Evolutionary conservation across 1,140 invertebrate genomes (phyloP), one percentile per base, ranked within the genome.

Genomic region (Diabrotica undecimpunctata): DNA sequence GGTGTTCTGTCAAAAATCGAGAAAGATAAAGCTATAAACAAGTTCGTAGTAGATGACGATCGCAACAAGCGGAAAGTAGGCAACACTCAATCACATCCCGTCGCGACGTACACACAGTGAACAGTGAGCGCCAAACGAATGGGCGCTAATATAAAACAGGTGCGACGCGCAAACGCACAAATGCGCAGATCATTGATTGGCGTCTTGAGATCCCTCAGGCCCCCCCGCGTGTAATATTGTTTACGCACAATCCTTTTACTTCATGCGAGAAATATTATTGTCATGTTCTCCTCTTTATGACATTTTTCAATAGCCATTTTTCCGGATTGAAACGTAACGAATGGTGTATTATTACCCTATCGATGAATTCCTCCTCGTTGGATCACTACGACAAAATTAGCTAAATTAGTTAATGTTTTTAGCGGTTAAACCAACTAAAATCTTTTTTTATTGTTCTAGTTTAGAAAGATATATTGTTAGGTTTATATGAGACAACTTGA

Each of bases 121-220:
- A 10, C 41, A n/a, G 41, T 0, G 37, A 14, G n/a, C 35, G 13
- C 9, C 25, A 59, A 13, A 37, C 57, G 57, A 59, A 12, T 59
- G 41, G 57, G 57, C 12, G 50, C 58, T 54, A 25, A 58, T 37
- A 12, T 58, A 46, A 38, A 65, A 59, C 72, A 73, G 72, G 72
- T 73, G 72, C 68, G 72, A 59, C 70, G 72, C 72, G 70, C 66
- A 56, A 61, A 68, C 72, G 72, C 72, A 66, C 50, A 59, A 14
- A 37, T 54, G 63, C 61, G 61, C 67, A 54, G 62, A 67, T 70
- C 72, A 73, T 73, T 69, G 72, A 73, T 73, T 73, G 72, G 70
- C 70, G 68, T 60, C 58, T 58, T 60, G 61, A 50, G 63, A 62
- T 56, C 65, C 67, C 69, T 67, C 54, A 54, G 63, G 65, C 66